These are phyloP conservation scores for Aegypius monachus DNA, from an alignment of 2,113 vertebrate genomes.

Conservation along the genomic window DNA sequence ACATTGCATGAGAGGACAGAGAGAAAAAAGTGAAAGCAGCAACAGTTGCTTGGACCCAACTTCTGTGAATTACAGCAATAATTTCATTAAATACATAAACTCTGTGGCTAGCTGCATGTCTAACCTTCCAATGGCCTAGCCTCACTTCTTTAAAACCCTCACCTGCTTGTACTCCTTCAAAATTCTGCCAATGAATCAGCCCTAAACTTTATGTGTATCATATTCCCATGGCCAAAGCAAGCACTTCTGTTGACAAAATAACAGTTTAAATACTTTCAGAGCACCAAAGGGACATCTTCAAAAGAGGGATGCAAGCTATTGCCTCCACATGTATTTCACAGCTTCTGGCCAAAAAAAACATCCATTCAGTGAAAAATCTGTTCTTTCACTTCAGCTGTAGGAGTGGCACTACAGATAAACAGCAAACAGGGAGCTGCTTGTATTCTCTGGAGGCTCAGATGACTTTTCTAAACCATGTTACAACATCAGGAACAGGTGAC, in stretches of 20 bases:
- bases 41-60: not conserved
- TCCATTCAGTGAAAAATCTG: not conserved
- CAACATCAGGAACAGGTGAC: not conserved
- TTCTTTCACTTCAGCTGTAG: not conserved
- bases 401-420: not conserved
- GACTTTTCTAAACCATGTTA: not conserved
- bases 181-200: not conserved
- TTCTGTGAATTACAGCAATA: not conserved
- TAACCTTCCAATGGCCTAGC: fast-evolving
- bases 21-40: not conserved
- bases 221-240: not conserved
- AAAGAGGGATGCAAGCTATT: not conserved
- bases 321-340: not conserved
- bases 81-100: not conserved
- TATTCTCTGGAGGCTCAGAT: not conserved
- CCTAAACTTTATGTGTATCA: too few relatives aligned
- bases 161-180: not conserved
- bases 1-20: fast-evolving
- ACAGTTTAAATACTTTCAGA: not conserved
- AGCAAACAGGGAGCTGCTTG: not conserved
- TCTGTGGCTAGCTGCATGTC: fast-evolving
- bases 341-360: not conserved
- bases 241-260: not conserved
- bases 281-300: not conserved
- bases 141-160: not conserved